Evolutionary conservation across 2,113 vertebrate genomes (phyloP), one percentile per base, ranked within the genome.

Genomic region (Axis porcinus): DNA sequence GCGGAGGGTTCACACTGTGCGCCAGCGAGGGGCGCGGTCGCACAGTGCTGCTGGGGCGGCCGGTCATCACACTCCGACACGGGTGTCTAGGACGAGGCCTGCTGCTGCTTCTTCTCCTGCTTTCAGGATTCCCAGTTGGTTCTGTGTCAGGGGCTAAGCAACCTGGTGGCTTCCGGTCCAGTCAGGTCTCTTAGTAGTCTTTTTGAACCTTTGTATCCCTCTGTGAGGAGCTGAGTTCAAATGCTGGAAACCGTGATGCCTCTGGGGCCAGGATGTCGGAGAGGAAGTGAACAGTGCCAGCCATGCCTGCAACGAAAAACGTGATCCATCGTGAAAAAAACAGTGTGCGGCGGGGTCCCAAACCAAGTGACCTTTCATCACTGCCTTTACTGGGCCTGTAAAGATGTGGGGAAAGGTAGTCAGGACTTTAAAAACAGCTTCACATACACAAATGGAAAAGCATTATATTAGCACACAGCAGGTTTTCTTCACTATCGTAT

Each of bases 241-340:
- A 99, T 0, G 99, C 99, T 54, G 99, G 99, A 97, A 99, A 99
- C 97, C 98, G 98, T 62, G 99, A 99, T 2, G 99, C 98, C 97
- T 99, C 99, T 0, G 99, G 99, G 25, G 98, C 98, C 17, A 98
- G 95, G 97, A 99, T 88, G 86, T 99, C 99, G 1, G 99, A 99
- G 16, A 99, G 99, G 98, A 99, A 99, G 98, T 99, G 99, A 98
- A 99, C 99, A 17, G 99, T 98, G 58, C 99, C 99, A 0, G 99
- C 99, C 99, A 99, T 99, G 84, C 99, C 99, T 99, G 97, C 94
- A 98, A 98, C 1, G 45, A 4, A 94, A 92, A 97, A 70, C 0
- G 9, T 1, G 21, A 11, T 6, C 40, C 45, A 27, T 27, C 0
- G 0, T 40, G 81, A 27, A n/a, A 16, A 54, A 16, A 40, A 5